Percentiles rank a stretch among this genome's conserved stretches.
Evolutionary conservation across 2,888 invertebrate genomes (phyloP).

Genomic region (Germaria angustata): DNA sequence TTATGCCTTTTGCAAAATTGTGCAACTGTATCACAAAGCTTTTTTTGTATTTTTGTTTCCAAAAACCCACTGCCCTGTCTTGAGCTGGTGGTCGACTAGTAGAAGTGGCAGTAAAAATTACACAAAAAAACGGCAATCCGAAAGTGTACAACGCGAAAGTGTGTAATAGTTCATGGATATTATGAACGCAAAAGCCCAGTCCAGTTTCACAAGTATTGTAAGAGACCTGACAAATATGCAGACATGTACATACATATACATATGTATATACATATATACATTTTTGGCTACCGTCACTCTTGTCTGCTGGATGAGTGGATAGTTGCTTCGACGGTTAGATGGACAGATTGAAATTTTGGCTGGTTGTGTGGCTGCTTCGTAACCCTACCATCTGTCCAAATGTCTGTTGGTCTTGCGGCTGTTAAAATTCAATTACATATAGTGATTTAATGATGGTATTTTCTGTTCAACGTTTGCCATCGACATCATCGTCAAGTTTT

Average conservation of each 20-base stretch:
- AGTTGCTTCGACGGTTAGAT: slow-evolving; percentile 4
- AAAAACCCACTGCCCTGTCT: background rate
- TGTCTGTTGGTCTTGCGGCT: slow-evolving; percentile 38
- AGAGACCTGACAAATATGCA: background rate
- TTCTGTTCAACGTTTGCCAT: slow-evolving; percentile 37
- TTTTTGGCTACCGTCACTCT: slow-evolving; percentile 57
- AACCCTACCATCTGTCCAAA: background rate
- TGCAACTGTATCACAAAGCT: slow-evolving; percentile 65
- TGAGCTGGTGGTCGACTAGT: background rate
- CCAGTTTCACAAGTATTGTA: slow-evolving; percentile 2
- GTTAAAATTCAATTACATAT: slow-evolving; percentile 60
- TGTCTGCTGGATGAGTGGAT: slow-evolving; percentile 33
- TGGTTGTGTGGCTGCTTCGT: background rate
- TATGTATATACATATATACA: background rate
- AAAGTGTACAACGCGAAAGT: background rate
- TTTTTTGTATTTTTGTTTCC: slow-evolving; percentile 28
- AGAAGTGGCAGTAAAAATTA: background rate
- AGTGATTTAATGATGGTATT: slow-evolving; percentile 49
- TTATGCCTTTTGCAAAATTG: slow-evolving; percentile 78
- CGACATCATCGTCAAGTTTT: slow-evolving; percentile 15
- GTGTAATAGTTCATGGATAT: background rate
- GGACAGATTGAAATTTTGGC: background rate
- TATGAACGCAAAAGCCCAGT: slow-evolving; percentile 33
- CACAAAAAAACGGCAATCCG: background rate
- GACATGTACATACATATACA: background rate